Base-by-base conservation (phyloP, 2,797 vertebrate species). In the Pelochelys cantorii region DNA sequence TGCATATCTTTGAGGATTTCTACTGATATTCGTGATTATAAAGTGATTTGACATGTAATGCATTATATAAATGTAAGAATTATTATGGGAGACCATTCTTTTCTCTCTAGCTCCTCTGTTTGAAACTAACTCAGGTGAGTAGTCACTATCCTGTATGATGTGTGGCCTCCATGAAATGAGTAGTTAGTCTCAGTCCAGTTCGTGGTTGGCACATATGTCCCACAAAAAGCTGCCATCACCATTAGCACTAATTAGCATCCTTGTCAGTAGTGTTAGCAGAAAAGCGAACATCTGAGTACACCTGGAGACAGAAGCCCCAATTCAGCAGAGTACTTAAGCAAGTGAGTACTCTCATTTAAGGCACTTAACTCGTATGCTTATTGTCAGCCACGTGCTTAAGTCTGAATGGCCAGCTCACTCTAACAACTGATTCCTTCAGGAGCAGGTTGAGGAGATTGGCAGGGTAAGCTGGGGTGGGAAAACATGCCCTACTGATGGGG, bases 101-200 rank as follows among this genome's bases (percentile, higher is more conserved):
- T 27, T 11, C 11, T 83, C 37, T 84, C 81, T 74, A 48, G n/a
- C 89, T 20, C 68, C 88, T 56, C 83, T 86, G 20, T 57, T 27
- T 87, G 86, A 85, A 74, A n/a, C 37, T 77, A 42, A 52, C 75
- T 65, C 53, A 93, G 85, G 27, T 85, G 57, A 92, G 53, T 77
- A 8, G 3, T 20, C 91, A 31, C 53, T 5, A 1, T 31, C 1
- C 48, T 42, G 23, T 27, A 2, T 14, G 18, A 5, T 25, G 11
- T 4, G 29, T 77, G 25, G 74, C 42, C 74, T 77, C 42, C 52
- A 42, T 52, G 25, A 77, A 77, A 42, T 8, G 42, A 62, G 52
- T 78, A 8, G 31, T 62, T 48, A n/a, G 23, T 55, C 84, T 79
- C 1, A 2, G 27, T n/a, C 65, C 65, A 65, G 55, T 52, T 81